Conservation (phyloP, 2,888 invertebrate species). For the Deroplatys truncata region DNA sequence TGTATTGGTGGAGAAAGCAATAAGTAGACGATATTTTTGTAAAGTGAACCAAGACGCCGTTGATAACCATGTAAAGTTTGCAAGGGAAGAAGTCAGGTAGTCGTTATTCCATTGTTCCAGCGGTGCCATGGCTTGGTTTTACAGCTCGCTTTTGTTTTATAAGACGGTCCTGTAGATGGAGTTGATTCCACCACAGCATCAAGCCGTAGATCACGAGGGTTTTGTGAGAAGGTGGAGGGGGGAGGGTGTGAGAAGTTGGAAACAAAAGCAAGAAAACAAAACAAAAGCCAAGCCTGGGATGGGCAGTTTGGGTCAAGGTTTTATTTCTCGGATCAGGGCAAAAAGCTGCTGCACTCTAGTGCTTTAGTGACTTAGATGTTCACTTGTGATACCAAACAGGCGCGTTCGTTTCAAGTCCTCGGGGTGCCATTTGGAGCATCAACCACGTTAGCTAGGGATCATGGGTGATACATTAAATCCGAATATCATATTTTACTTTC, state of each 20-base stretch:
- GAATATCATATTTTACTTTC: no score
- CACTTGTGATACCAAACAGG: background rate
- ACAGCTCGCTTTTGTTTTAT: background rate
- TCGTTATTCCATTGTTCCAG: background rate
- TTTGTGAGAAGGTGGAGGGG: background rate
- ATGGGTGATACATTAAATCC: no score
- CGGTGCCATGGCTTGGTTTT: background rate
- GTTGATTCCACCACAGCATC: background rate
- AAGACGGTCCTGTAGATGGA: background rate
- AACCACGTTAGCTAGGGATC: no score
- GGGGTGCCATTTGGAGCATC: no score
- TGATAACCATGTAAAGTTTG: no score
- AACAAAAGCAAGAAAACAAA: background rate
- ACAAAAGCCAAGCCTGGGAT: background rate
- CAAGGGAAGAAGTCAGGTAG: background rate
- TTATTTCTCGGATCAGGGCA: background rate
- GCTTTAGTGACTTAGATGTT: background rate
- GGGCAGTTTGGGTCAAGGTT: background rate
- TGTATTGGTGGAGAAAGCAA: no score
- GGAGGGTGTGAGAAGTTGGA: no score
- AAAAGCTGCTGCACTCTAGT: background rate
- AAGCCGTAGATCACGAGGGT: background rate
- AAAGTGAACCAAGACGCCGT: no score
- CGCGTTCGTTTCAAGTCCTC: background rate
- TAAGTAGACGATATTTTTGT: no score